These are phyloP conservation scores for Ennomos fuscantarius DNA, from an alignment of 2,888 invertebrate genomes.

Conservation along the genomic window DNA sequence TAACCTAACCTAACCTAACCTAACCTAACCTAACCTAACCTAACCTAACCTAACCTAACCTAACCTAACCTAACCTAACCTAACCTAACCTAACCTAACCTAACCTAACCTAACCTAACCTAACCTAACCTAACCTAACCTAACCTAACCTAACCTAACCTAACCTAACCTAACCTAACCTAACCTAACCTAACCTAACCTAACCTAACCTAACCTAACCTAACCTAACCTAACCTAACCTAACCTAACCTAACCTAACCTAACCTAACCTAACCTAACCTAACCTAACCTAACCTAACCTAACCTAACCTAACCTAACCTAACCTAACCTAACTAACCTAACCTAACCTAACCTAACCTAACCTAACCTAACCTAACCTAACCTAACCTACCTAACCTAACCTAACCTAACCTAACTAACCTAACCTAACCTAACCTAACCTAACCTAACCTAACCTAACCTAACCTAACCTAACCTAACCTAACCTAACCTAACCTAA, in stretches of 20 bases:
- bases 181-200: slow-evolving; percentile 17
- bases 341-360: slow-evolving; percentile 34
- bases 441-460: slow-evolving; percentile 16
- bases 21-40: slow-evolving; percentile 34
- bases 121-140: slow-evolving; percentile 5
- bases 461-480: slow-evolving; percentile 17
- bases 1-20: slow-evolving; percentile 36
- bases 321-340: slow-evolving; percentile 34
- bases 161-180: slow-evolving; percentile 16
- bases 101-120: slow-evolving; percentile 26
- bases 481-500: slow-evolving; percentile 24
- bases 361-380: slow-evolving; percentile 35
- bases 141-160: slow-evolving; percentile 4
- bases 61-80: slow-evolving; percentile 32
- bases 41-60: slow-evolving; percentile 29
- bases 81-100: slow-evolving; percentile 33
- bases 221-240: slow-evolving; percentile 31
- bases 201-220: slow-evolving; percentile 11
- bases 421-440: slow-evolving; percentile 19
- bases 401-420: slow-evolving; percentile 19
- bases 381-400: slow-evolving; percentile 17
- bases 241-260: slow-evolving; percentile 16
- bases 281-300: slow-evolving; percentile 34
- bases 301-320: slow-evolving; percentile 33
- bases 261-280: slow-evolving; percentile 33